These are phyloP conservation scores for Oligia fasciuncula DNA, from an alignment of 2,888 invertebrate species.

Conservation along the genomic window DNA sequence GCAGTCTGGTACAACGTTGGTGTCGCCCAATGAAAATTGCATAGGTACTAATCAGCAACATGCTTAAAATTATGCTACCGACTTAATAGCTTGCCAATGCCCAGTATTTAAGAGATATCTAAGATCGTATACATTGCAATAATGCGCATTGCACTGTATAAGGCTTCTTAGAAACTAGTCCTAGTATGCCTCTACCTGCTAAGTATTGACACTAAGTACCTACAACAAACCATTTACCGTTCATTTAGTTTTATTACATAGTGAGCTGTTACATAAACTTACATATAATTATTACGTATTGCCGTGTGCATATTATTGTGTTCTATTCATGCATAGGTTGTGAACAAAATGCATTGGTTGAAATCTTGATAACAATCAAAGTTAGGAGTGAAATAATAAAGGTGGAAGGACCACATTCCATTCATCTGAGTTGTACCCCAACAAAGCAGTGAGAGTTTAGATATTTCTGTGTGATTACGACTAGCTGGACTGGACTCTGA, in stretches of 20 bases:
- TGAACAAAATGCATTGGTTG: slow-evolving; percentile 50
- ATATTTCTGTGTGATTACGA: slow-evolving; percentile 66
- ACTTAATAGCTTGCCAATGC: slow-evolving; percentile 21
- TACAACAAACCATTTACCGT: slow-evolving; percentile 51
- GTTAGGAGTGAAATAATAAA: slow-evolving; percentile 63
- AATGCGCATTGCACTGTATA: slow-evolving; percentile 49
- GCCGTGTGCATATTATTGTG: slow-evolving; percentile 48
- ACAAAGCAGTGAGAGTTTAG: slow-evolving; percentile 68
- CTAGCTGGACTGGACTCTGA: slow-evolving; percentile 66
- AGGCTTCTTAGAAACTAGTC: slow-evolving; percentile 49
- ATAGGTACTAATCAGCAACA: too few relatives aligned
- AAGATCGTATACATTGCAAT: slow-evolving; percentile 37
- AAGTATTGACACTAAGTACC: slow-evolving; percentile 36
- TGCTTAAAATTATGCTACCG: background rate
- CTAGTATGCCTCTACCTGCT: slow-evolving; percentile 21
- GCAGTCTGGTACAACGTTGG: background rate
- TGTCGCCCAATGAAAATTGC: background rate
- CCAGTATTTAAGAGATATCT: slow-evolving; percentile 26
- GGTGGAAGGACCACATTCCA: slow-evolving; percentile 71
- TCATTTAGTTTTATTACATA: slow-evolving; percentile 50
- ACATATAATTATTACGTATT: slow-evolving; percentile 28
- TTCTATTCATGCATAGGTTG: slow-evolving; percentile 32
- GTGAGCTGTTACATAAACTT: slow-evolving; percentile 48
- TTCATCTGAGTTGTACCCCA: slow-evolving; percentile 67
- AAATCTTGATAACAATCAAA: slow-evolving; percentile 65